Percentiles rank a stretch among this genome's conserved stretches.
phyloP scores from a whole-genome alignment of 2,113 vertebrate species.

The Mirounga angustirostris region DNA sequence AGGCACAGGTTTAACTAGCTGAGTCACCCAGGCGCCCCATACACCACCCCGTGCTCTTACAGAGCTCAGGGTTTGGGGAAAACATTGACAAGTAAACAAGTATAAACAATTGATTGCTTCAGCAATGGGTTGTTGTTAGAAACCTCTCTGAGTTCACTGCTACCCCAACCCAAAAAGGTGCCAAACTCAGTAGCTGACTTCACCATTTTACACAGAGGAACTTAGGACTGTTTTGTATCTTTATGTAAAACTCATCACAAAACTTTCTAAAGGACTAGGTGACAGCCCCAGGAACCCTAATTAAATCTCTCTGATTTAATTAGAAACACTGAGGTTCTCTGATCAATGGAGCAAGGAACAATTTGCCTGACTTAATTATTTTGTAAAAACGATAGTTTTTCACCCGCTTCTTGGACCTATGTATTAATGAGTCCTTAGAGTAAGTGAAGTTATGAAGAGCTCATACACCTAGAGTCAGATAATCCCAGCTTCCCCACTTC shows the following conservation, averaged over 20 bases:
- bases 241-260: conserved; percentile 27
- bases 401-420: background rate
- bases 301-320: conserved; percentile 60
- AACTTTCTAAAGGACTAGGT: conserved; percentile 39
- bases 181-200: background rate
- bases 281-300: conserved; percentile 54
- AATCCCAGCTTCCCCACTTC: background rate
- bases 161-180: background rate
- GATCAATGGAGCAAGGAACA: conserved; percentile 37
- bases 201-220: background rate
- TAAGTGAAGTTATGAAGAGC: background rate
- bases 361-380: conserved; percentile 61
- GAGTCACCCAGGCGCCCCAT: background rate
- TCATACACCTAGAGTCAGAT: background rate
- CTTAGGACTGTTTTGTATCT: conserved; percentile 5
- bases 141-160: background rate
- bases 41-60: background rate
- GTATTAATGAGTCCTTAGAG: background rate
- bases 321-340: conserved; percentile 53
- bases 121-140: background rate
- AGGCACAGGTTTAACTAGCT: background rate
- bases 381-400: background rate
- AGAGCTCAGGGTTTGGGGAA: background rate
- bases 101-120: background rate
- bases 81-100: background rate